Base-by-base conservation (phyloP, 2,888 invertebrate species). In the Neoaliturus tenellus region DNA sequence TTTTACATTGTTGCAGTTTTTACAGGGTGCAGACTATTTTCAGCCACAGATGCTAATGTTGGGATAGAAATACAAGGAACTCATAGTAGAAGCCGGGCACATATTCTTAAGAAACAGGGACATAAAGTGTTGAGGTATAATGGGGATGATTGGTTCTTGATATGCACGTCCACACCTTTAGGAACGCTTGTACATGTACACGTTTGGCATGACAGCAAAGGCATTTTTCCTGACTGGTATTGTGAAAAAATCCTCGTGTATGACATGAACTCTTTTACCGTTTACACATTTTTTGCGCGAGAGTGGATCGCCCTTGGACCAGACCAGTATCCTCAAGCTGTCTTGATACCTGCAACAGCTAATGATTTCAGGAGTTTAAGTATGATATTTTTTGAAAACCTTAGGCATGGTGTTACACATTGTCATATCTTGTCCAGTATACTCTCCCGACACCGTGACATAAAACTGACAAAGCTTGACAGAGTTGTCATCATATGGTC, bases 391-490 rank as follows among this genome's bases (percentile, higher is more conserved):
- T 5, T 62, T 62, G 62, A 62, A 31, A 62, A 62, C 14, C 62
- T 62, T 31, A 62, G 8, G 17, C 62, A 62, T 28, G 62, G 62
- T 14, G 31, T 62, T 12, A 14, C 62, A 14, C 62, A 62, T 31
- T 12, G 62, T 12, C 14, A 62, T 31, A 62, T 62, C 14, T 28
- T 62, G 31, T 3, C 62, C 1, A 20, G 62, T 28, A 62, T 62
- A 28, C 14, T 25, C 31, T 62, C 62, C 8, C 62, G 62, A 12
- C 28, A 62, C 17, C 62, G 62, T 25, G 62, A 62, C 28, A 28
- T 62, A 28, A 62, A 62, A 62, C 28, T 62, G 62, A 62, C 62
- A 2, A 62, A 62, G 6, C 62, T 62, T 62, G 62, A 62, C 14
- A 62, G 62, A 62, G 62, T 62, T 62, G 31, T 62, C 5, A 62